A percentile compares a stretch with the other conserved stretches of the same genome.
Conservation (phyloP, 1,140 invertebrate species). For the Lordiphosa stackelbergi region DNA sequence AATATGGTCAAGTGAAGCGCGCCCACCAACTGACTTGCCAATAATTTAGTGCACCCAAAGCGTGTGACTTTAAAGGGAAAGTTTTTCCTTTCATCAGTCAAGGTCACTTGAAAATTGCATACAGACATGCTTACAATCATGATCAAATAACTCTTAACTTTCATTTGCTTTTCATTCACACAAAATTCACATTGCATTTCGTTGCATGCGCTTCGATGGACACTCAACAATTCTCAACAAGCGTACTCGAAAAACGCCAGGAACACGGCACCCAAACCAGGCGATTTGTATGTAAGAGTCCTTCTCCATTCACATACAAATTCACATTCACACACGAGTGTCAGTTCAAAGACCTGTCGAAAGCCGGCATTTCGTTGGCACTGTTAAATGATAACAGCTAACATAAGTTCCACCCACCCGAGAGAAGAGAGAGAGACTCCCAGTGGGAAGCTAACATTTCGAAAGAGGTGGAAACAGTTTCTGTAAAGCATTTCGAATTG, state of each 20-base stretch:
- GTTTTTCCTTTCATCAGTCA: slow-evolving; percentile 4
- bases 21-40: not conserved
- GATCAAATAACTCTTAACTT: slow-evolving; percentile 39
- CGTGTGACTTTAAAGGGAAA: not conserved
- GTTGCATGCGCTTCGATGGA: slow-evolving; percentile 47
- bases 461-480: not conserved
- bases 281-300: no score
- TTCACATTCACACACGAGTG: slow-evolving; percentile 18
- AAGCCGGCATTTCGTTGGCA: slow-evolving; percentile 43
- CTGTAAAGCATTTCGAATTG: not conserved
- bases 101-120: slow-evolving; percentile 31
- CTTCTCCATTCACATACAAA: no score
- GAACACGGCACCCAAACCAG: slow-evolving; percentile 17
- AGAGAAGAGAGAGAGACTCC: not conserved
- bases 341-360: slow-evolving; percentile 61
- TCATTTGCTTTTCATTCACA: slow-evolving; percentile 8
- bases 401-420: slow-evolving; percentile 20
- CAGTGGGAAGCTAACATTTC: not conserved
- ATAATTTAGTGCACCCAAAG: not conserved
- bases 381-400: slow-evolving; percentile 24
- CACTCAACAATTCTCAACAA: slow-evolving; percentile 42
- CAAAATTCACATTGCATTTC: slow-evolving; percentile 42
- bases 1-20: slow-evolving; percentile 18
- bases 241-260: slow-evolving; percentile 45
- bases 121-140: slow-evolving; percentile 14